Conservation (phyloP, 2,113 vertebrate species). For the Eclectus roratus region DNA sequence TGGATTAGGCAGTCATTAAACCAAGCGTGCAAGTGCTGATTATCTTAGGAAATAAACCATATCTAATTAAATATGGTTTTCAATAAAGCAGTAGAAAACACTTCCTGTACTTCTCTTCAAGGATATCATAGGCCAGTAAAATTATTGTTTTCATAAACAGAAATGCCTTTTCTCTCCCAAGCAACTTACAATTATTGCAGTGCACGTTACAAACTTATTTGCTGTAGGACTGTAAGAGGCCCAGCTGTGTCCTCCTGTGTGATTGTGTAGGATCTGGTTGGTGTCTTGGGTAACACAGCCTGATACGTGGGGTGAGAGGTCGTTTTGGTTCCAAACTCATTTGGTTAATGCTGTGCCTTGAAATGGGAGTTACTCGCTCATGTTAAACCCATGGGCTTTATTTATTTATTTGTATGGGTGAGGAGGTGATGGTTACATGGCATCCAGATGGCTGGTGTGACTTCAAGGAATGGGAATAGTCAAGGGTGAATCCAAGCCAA, state of each 20-base stretch:
- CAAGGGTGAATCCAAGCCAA: neutral
- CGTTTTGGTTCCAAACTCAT: neutral
- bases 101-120: neutral
- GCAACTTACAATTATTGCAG: neutral
- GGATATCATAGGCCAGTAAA: neutral
- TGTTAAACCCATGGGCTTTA: neutral
- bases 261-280: fast-evolving
- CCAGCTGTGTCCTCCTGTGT: neutral
- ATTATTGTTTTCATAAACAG: neutral
- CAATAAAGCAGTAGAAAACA: neutral
- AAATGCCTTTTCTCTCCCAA: neutral
- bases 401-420: neutral
- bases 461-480: neutral
- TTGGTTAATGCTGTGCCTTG: neutral
- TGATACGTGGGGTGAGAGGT: neutral
- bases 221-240: neutral
- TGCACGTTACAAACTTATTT: fast-evolving
- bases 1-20: neutral
- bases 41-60: neutral
- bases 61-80: neutral
- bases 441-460: neutral
- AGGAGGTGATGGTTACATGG: neutral
- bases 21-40: neutral
- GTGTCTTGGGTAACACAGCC: fast-evolving
- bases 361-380: neutral